Percentiles rank a stretch among this genome's conserved stretches.
phyloP scores from a whole-genome alignment of 2,797 vertebrate species.

The Coccyzus lansbergi region DNA sequence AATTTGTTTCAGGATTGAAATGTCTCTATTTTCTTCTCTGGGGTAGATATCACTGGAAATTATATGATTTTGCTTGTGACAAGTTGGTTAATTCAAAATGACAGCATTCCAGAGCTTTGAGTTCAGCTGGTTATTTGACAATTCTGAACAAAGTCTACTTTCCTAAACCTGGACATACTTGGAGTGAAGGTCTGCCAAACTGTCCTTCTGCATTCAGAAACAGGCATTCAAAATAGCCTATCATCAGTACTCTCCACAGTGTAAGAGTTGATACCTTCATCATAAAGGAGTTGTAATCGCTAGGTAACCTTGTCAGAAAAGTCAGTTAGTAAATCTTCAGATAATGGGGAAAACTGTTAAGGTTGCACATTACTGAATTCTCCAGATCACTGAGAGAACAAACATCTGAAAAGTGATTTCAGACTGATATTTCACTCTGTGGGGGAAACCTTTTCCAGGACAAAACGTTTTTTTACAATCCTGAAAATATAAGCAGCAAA shows the following conservation, averaged over 20 bases:
- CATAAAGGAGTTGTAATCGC: neutral
- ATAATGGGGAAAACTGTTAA: neutral
- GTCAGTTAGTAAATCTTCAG: neutral
- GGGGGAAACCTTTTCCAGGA: neutral
- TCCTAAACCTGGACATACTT: neutral
- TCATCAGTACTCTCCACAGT: neutral
- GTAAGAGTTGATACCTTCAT: neutral
- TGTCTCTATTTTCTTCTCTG: neutral
- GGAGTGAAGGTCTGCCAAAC: conserved; percentile 16
- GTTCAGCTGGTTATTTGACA: neutral
- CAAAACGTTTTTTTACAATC: neutral
- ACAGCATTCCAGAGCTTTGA: neutral
- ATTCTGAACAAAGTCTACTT: neutral
- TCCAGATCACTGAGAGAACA: neutral
- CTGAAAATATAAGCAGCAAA: neutral
- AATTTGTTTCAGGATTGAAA: neutral
- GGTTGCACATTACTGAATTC: neutral
- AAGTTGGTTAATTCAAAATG: neutral
- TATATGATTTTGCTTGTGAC: neutral
- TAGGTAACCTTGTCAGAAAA: neutral
- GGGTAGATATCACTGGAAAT: neutral
- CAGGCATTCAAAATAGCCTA: neutral
- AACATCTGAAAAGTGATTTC: neutral
- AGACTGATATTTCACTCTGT: neutral
- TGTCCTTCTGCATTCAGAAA: conserved; percentile 9